These are phyloP conservation scores for Caenorhabditis briggsae DNA, from an alignment of 1,140 invertebrate species.

Conservation along the genomic window DNA sequence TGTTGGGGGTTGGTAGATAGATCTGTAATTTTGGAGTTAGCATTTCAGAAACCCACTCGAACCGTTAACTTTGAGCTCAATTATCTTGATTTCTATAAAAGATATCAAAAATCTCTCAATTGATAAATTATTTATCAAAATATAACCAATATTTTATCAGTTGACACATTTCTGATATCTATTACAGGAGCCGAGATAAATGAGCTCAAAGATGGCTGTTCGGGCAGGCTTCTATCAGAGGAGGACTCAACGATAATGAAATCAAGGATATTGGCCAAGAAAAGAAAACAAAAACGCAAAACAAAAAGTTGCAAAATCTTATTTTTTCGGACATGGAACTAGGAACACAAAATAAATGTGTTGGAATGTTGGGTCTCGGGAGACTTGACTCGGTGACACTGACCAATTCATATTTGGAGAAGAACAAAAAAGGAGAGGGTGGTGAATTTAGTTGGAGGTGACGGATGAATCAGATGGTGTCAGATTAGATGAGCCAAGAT, in stretches of 20 bases:
- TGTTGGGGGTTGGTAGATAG: background rate
- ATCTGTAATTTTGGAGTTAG: no score
- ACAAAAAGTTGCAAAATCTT: background rate
- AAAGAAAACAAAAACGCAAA: background rate
- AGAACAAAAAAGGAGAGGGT: background rate
- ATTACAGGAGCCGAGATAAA: no score
- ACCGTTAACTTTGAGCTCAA: background rate
- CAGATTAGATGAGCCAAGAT: no score
- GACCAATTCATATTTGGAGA: conserved; percentile 28
- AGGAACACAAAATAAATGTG: conserved; percentile 45
- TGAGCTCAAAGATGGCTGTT: no score
- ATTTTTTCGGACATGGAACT: no score
- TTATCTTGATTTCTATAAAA: background rate
- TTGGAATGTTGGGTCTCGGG: background rate
- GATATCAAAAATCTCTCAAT: no score
- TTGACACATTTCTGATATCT: no score
- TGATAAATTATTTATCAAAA: no score
- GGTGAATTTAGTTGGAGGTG: background rate
- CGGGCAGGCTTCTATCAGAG: no score
- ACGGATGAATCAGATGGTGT: background rate
- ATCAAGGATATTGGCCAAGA: background rate
- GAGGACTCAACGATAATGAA: background rate
- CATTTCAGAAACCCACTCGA: no score
- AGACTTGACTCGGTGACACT: conserved; percentile 22
- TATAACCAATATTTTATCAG: no score